These are phyloP conservation scores for Lordiphosa andalusiaca DNA, from an alignment of 2,888 invertebrate genomes.

Conservation along the genomic window DNA sequence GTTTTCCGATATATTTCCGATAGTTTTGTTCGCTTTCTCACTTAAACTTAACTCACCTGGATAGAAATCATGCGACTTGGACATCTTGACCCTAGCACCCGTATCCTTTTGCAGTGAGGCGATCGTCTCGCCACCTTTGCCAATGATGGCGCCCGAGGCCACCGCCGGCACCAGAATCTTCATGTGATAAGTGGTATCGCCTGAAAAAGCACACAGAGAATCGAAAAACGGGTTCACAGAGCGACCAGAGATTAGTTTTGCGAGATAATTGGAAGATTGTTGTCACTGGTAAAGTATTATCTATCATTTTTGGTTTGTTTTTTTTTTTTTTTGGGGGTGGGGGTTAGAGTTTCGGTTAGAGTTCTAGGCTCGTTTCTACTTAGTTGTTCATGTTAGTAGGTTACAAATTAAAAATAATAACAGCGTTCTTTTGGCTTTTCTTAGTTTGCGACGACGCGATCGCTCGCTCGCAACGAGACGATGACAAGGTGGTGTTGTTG, in stretches of 20 bases:
- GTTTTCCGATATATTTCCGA: too few species aligned
- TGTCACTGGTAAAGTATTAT: constrained; percentile 24
- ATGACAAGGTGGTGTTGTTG: constrained; percentile 22
- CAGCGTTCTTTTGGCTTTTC: constrained; percentile 35
- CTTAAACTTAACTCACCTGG: constrained; percentile 90
- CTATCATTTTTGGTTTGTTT: constrained; percentile 3
- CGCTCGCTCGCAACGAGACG: constrained; percentile 27
- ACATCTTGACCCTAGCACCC: constrained; percentile 99
- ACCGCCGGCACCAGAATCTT: constrained; percentile 97
- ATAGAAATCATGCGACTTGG: constrained; percentile 99
- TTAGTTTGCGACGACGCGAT: constrained; percentile 25
- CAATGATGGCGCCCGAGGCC: constrained; percentile 99
- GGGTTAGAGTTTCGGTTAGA: constrained; percentile 14
- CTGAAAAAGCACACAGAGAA: constrained; percentile 81
- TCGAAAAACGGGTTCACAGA: constrained; percentile 34
- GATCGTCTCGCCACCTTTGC: constrained; percentile 99
- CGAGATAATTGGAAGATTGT: constrained; percentile 7
- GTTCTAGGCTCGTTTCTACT: constrained; percentile 2
- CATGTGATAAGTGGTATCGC: constrained; percentile 95
- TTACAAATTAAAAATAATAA: constrained; percentile 77
- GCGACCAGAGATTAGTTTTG: constrained; percentile 35
- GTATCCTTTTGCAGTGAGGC: constrained; percentile 98
- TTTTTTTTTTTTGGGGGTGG: too few species aligned
- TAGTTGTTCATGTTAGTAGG: constrained; percentile 37
- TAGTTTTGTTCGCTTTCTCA: too few species aligned